A percentile compares a stretch with the other conserved stretches of the same genome.
Conservation (phyloP, 2,888 invertebrate species). For the Drosophila sordidapex region DNA sequence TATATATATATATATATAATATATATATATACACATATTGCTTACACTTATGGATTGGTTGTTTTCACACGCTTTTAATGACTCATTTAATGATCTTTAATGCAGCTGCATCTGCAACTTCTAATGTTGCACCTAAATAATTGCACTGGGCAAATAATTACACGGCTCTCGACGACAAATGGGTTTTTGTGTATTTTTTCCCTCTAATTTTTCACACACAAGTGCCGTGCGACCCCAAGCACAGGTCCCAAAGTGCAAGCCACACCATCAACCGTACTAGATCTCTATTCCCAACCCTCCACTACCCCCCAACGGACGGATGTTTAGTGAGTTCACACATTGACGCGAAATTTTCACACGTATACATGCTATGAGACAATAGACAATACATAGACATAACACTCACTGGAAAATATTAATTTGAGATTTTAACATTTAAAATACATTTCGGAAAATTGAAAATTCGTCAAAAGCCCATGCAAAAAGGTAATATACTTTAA, state of each 20-base stretch:
- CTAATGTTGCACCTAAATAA: conserved; percentile 51
- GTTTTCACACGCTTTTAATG: conserved; percentile 53
- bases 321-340: conserved; percentile 56
- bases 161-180: conserved; percentile 42
- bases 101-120: conserved; percentile 37
- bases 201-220: conserved; percentile 42
- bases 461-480: neutral
- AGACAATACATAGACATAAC: conserved; percentile 1
- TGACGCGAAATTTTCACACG: conserved; percentile 67
- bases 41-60: neutral
- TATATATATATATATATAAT: too few relatives aligned
- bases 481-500: neutral
- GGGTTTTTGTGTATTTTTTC: conserved; percentile 15
- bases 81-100: conserved; percentile 47
- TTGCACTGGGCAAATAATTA: conserved; percentile 62
- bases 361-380: conserved; percentile 43
- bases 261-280: conserved; percentile 16
- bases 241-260: conserved; percentile 16
- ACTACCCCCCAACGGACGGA: conserved; percentile 43
- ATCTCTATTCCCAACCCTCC: conserved; percentile 25
- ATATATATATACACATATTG: neutral
- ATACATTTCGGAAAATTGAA: neutral
- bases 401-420: neutral
- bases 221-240: conserved; percentile 41
- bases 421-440: neutral